Conservation (phyloP, 35 echinoderm and acorn worm species). For the Anneissia japonica region DNA sequence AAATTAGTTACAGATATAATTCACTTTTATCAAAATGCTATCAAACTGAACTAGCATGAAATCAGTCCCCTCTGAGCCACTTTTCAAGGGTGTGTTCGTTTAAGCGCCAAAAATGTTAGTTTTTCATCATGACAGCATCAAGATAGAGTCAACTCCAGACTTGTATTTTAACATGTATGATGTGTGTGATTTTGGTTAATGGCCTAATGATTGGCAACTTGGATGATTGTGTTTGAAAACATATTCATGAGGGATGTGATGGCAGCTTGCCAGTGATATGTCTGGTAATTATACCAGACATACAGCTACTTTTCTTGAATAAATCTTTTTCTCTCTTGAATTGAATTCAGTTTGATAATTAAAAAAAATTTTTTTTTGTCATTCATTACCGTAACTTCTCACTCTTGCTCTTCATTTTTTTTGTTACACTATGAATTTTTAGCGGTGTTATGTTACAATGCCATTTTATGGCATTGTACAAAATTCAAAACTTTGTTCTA, state of each 20-base stretch:
- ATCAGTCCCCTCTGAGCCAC: neutral
- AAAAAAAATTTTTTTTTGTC: no score
- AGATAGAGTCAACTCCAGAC: neutral
- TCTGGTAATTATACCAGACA: neutral
- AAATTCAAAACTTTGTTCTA: no score
- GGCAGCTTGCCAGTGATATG: neutral
- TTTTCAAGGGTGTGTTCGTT: neutral
- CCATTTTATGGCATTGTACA: no score
- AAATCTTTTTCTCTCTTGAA: neutral
- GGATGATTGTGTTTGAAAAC: neutral
- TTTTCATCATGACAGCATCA: neutral
- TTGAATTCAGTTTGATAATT: no score
- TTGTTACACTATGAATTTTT: no score
- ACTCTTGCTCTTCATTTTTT: no score
- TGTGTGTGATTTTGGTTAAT: neutral
- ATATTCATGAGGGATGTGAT: neutral
- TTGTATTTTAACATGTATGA: neutral
- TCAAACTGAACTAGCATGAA: neutral
- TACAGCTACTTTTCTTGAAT: neutral
- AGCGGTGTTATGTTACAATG: no score
- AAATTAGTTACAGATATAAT: neutral
- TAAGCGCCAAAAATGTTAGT: neutral
- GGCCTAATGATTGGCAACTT: neutral
- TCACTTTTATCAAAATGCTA: neutral
- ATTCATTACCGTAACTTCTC: no score